Evolutionary conservation across 2,113 vertebrate genomes (phyloP).

Genomic region (Platichthys stellatus): DNA sequence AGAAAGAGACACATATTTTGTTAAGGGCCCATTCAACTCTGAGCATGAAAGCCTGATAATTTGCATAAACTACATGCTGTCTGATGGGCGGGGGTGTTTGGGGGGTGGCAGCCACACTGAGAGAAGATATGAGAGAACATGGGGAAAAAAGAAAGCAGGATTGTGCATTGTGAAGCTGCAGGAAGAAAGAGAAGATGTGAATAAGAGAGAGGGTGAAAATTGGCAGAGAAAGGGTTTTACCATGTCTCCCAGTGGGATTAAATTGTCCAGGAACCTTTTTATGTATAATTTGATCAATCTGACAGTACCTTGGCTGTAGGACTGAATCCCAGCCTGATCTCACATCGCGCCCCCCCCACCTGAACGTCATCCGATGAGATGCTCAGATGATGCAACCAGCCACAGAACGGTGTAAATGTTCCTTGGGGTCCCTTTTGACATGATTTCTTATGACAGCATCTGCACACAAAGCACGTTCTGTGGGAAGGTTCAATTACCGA

Average conservation of each 20-base stretch:
- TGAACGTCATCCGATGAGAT: conserved; percentile 54
- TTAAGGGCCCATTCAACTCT: conserved; percentile 86
- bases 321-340: conserved; percentile 52
- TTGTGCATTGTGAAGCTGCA: conserved; percentile 70
- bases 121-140: conserved; percentile 84
- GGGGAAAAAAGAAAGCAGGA: conserved; percentile 69
- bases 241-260: conserved; percentile 87
- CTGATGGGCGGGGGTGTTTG: conserved; percentile 63
- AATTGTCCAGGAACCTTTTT: conserved; percentile 88
- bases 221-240: conserved; percentile 66
- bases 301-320: conserved; percentile 79
- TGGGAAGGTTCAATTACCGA: neutral
- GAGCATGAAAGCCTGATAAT: conserved; percentile 86
- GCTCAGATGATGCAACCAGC: conserved; percentile 71
- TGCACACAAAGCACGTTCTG: neutral
- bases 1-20: conserved; percentile 49
- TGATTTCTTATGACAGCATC: neutral
- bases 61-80: conserved; percentile 91
- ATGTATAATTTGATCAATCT: conserved; percentile 83
- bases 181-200: conserved; percentile 75
- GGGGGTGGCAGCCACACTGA: conserved; percentile 66
- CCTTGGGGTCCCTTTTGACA: neutral
- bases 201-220: conserved; percentile 75
- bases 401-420: conserved; percentile 29
- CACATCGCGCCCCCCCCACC: neutral